Evolutionary conservation across 2,113 vertebrate genomes (phyloP), one percentile per base, ranked within the genome.

Genomic region (Entomyzon cyanotis): DNA sequence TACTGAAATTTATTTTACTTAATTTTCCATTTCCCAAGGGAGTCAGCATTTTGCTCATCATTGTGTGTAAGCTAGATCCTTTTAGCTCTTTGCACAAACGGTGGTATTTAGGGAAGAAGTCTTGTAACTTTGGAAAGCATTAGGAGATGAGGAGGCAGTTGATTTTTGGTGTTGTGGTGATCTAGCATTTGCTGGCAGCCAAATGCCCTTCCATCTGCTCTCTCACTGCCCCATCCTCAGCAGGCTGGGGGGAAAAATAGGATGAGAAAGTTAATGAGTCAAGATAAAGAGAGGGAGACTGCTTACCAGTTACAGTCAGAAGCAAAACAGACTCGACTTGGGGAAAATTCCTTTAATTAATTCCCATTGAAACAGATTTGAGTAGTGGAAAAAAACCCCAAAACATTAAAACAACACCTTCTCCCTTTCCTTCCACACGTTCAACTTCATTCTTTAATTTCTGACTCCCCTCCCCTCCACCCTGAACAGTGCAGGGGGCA

Each of bases 401-500:
- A 46, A 69, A 39, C 2, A 49, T 22, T 65, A 58, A 78, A 78
- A 15, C 30, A 52, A 5, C 7, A 9, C 3, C 15, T 35, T 19
- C 4, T 13, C 4, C 7, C 5, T 7, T 6, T 13, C 35, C 44
- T 68, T 47, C 30, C 39, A 31, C 15, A 50, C 24, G 25, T 7
- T 76, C 4, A 10, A 9, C 8, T n/a, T 91, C n/a, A 62, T 0
- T 35, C 5, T 19, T n/a, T 39, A 1, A 2, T 55, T 89, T 80
- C 62, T 25, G 2, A 27, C 11, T 67, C 13, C 1, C 49, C 7
- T 63, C 9, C 13, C 10, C 31, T 75, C 30, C 31, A 21, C 18
- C 9, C 12, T 62, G 31, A 49, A 9, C 1, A 6, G 18, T 8
- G 3, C 33, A 58, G 52, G n/a, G 4, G 4, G 3, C 4, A 25